Percentiles rank a stretch among this genome's conserved stretches.
These are phyloP conservation scores for Cataglyphis hispanica DNA, from an alignment of 1,140 invertebrate genomes.

Conservation along the genomic window DNA sequence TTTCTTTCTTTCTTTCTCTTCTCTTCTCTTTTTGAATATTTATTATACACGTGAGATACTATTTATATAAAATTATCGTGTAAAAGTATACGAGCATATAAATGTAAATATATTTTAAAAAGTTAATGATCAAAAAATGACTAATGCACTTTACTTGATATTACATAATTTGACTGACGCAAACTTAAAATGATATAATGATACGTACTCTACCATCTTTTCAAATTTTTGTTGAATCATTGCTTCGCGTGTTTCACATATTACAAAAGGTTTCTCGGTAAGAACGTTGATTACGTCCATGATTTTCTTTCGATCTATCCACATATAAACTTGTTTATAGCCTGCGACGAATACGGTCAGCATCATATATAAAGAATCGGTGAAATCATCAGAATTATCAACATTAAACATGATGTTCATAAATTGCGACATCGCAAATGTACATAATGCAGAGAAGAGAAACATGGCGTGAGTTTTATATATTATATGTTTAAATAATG, in stretches of 20 bases:
- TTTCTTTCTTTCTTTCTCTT: not conserved
- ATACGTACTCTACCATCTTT: slow-evolving; percentile 56
- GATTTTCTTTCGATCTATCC: slow-evolving; percentile 54
- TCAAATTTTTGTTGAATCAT: slow-evolving; percentile 62
- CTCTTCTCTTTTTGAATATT: not conserved
- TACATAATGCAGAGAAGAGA: not conserved
- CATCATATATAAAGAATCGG: slow-evolving; percentile 59
- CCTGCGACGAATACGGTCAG: slow-evolving; percentile 25
- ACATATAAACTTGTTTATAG: slow-evolving; percentile 64
- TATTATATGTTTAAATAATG: slow-evolving; percentile 19
- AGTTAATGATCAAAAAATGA: not conserved
- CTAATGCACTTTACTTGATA: not conserved
- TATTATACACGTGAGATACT: not conserved
- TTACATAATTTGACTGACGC: too few relatives aligned
- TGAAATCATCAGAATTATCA: slow-evolving; percentile 56
- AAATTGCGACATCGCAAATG: slow-evolving; percentile 57
- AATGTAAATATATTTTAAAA: not conserved
- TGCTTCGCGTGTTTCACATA: slow-evolving; percentile 51
- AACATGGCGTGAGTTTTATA: slow-evolving; percentile 41
- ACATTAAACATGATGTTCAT: slow-evolving; percentile 52
- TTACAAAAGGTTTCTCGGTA: slow-evolving; percentile 43
- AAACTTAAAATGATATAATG: not conserved
- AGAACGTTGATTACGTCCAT: slow-evolving; percentile 46
- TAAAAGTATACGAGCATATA: not conserved
- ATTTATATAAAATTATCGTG: not conserved